phyloP scores from a whole-genome alignment of 2,113 vertebrate genomes.

The Antechinus stuartii region DNA sequence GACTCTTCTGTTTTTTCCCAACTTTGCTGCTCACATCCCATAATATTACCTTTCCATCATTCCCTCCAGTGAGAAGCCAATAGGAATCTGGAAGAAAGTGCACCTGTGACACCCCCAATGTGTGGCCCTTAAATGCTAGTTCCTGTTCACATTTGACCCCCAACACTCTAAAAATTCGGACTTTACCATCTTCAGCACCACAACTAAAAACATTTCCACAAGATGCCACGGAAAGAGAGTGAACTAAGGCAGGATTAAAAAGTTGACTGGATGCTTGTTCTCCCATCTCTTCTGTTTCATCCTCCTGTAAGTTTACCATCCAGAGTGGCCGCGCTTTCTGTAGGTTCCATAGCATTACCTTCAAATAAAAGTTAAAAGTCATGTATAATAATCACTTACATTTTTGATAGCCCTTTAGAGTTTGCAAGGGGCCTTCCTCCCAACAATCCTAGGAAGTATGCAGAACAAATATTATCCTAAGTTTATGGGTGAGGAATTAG shows the following conservation, averaged over 20 bases:
- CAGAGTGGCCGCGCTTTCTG: slow-evolving; percentile 95
- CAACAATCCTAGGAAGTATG: neutral
- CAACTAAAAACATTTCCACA: slow-evolving; percentile 93
- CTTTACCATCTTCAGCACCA: slow-evolving; percentile 93
- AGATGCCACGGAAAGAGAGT: slow-evolving; percentile 90
- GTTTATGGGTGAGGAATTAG: neutral
- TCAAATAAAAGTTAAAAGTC: slow-evolving; percentile 48
- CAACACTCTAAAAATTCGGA: slow-evolving; percentile 89
- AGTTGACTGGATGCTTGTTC: slow-evolving; percentile 86
- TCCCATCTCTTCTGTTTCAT: slow-evolving; percentile 82
- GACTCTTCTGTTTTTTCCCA: slow-evolving; percentile 83
- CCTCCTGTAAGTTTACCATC: slow-evolving; percentile 91
- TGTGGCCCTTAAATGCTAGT: slow-evolving; percentile 89
- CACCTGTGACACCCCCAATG: slow-evolving; percentile 92
- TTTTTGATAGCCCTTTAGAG: neutral
- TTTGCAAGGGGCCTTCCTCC: neutral
- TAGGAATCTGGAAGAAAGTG: slow-evolving; percentile 90
- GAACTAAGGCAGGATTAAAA: slow-evolving; percentile 93
- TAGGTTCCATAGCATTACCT: slow-evolving; percentile 96
- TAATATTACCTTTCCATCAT: slow-evolving; percentile 91
- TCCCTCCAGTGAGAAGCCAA: slow-evolving; percentile 93
- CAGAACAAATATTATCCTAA: neutral
- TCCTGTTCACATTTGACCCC: slow-evolving; percentile 90
- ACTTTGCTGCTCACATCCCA: slow-evolving; percentile 89
- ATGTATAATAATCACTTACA: neutral